Conservation (phyloP, 2,113 vertebrate species). For the Ctenomys sociabilis region DNA sequence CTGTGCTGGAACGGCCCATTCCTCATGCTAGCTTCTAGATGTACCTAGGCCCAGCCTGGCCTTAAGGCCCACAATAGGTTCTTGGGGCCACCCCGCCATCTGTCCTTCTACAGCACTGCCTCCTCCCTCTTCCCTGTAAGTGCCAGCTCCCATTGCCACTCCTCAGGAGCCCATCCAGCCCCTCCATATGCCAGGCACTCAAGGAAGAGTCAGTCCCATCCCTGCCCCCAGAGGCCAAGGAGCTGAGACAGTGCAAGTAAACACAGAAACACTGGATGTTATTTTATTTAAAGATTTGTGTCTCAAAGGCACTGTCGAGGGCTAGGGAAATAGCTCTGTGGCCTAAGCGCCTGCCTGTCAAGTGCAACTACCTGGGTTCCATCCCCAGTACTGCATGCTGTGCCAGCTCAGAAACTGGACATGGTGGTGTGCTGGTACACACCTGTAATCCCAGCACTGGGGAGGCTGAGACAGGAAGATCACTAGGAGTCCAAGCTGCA, state of each 20-base stretch:
- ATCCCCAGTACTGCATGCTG: too few species aligned
- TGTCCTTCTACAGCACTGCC: neutral
- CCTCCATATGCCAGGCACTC: neutral
- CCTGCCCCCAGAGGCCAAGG: neutral
- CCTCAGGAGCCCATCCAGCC: neutral
- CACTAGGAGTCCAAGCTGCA: too few species aligned
- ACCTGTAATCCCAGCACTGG: too few species aligned
- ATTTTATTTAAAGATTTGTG: neutral
- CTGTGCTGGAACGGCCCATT: rapidly evolving
- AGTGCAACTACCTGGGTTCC: too few species aligned
- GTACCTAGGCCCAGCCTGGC: neutral
- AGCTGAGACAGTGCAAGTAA: neutral
- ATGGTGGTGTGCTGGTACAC: too few species aligned
- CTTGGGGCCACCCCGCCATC: neutral
- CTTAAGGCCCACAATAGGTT: neutral
- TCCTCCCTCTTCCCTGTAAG: neutral
- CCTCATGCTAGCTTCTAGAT: neutral
- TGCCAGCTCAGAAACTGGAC: too few species aligned
- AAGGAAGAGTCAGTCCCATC: neutral
- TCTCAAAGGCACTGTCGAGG: neutral
- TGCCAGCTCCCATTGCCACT: neutral
- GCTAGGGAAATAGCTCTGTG: too few species aligned
- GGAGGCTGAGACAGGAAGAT: too few species aligned
- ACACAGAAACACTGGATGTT: neutral
- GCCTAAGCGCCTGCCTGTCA: too few species aligned